Conservation (phyloP, 1,140 invertebrate genomes). For the Schmidtea mediterranea region DNA sequence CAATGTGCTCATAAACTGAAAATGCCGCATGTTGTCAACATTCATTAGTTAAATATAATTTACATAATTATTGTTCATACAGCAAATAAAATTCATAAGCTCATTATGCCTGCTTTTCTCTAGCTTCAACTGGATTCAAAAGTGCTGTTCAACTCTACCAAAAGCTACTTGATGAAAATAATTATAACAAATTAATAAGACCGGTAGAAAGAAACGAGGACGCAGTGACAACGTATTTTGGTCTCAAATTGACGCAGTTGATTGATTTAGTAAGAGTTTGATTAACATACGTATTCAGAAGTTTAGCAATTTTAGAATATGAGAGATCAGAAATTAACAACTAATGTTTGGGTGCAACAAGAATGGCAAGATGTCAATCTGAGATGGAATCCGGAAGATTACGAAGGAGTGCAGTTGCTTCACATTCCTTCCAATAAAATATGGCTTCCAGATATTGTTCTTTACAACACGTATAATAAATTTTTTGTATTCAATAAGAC, state of each 20-base stretch:
- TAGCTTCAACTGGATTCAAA: too few species aligned
- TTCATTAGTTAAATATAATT: too few species aligned
- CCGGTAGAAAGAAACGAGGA: neutral
- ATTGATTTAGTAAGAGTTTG: neutral
- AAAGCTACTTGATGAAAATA: neutral
- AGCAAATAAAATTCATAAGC: too few species aligned
- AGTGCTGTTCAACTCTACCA: neutral
- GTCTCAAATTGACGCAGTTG: neutral
- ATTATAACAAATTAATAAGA: neutral
- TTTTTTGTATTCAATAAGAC: neutral
- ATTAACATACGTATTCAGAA: neutral
- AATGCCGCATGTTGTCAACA: too few species aligned
- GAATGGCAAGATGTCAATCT: constrained; percentile 12
- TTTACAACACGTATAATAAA: constrained; percentile 10
- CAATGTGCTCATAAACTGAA: too few species aligned
- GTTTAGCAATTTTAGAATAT: neutral
- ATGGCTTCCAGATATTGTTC: constrained; percentile 13
- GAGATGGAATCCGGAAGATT: constrained; percentile 11
- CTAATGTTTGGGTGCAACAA: neutral
- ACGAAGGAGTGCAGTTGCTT: constrained; percentile 8
- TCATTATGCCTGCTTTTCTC: too few species aligned
- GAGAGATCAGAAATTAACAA: neutral
- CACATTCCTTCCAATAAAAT: constrained; percentile 10
- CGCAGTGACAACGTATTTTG: neutral
- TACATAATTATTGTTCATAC: too few species aligned